Evolutionary conservation across 1,140 invertebrate genomes (phyloP), one percentile per base, ranked within the genome.

Genomic region (Zaprionus gabonicus): DNA sequence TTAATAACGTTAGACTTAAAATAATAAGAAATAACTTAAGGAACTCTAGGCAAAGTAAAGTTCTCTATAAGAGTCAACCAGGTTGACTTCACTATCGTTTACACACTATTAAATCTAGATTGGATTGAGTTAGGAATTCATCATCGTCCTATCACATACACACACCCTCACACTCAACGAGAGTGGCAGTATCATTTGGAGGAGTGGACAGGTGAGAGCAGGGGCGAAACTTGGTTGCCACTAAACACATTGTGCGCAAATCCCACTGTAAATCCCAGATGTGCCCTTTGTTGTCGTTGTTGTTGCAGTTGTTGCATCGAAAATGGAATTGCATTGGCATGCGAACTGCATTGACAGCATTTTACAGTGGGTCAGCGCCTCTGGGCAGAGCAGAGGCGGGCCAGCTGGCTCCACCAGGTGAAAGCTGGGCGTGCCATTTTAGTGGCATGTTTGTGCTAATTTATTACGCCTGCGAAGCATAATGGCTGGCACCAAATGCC

Each of bases 381-480:
- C 58, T 44, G 66, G 83, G 80, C 63, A 41, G 58, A 41, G 13
- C 31, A 15, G 46, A 12, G 41, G 41, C 15, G 20, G 20, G 10
- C 20, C 17, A 20, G 20, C 20, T 12, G 53, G 31, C 31, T 34
- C 31, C 31, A 34, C 53, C 27, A 46, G 36, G 36, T n/a, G 15
- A 49, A 57, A 53, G 51, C 36, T 70, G 85, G 81, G 83, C 81
- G 81, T 84, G 85, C 59, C 81, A 90, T 90, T 87, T 84, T 86
- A 90, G 81, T 88, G 81, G 85, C 83, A 84, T 87, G 83, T 87
- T 87, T 90, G 81, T 87, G 84, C 83, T 90, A 87, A 87, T 87
- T 90, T 87, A 87, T 87, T 87, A 76, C 83, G 83, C 83, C 83
- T 84, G 80, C 70, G 83, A 87, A 87, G 80, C 70, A 80, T 86